Evolutionary conservation across 2,113 vertebrate genomes (phyloP), one percentile per base, ranked within the genome.

Genomic region (Potamarius usumacintae): DNA sequence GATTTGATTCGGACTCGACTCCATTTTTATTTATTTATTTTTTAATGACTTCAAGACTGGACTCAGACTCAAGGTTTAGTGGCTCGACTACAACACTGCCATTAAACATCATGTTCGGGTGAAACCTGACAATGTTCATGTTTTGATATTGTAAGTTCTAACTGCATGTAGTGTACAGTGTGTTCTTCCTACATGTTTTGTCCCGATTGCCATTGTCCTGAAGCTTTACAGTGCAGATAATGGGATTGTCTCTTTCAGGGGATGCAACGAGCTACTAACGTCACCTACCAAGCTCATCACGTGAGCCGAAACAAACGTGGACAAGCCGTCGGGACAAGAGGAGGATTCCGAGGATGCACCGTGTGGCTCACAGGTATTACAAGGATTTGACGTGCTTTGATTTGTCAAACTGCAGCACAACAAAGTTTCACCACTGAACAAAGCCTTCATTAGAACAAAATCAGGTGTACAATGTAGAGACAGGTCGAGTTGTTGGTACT

Each of bases 251-350:
- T 20, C 69, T 91, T 93, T 55, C 88, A 99, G 98, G 98, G 98
- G 81, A 98, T 96, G 96, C 98, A 99, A 90, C 96, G 98, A 90
- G 97, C 98, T 25, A 99, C 98, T 22, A 99, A 99, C 53, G 98
- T 99, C 88, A 99, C 98, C 71, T 99, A 99, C 91, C 98, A 99
- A 93, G 98, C 98, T 58, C 98, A 99, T 90, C 98, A 99, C 67
- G 98, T 99, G 85, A 99, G 97, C 94, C 94, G 98, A 90, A 99
- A 97, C 94, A 99, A 99, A 93, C 96, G 98, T 52, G 98, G 98
- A 1, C 98, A 99, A 87, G 98, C 99, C 76, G 96, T 99, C 27
- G 98, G 98, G 67, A 99, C 97, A 72, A 96, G 97, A 95, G 96
- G 98, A 85, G 98, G 98, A 8, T 99, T 99, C 93, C 96, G 98